Evolutionary conservation across 2,797 vertebrate species (phyloP), one percentile per base, ranked within the genome.

Genomic region (Pteronotus mesoamericanus): DNA sequence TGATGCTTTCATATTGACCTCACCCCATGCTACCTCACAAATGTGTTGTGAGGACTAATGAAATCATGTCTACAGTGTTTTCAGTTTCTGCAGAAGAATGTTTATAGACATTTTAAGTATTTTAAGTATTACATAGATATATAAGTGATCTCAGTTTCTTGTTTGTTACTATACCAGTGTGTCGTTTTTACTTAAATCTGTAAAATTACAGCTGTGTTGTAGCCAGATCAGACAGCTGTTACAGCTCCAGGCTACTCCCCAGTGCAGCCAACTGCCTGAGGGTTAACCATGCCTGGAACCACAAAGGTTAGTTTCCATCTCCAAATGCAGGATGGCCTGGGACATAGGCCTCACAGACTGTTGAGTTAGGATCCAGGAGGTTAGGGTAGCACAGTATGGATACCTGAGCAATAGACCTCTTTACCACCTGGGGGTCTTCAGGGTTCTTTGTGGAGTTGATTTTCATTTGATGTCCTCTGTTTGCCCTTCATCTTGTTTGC

Each of bases 21-120:
- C 61, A 42, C 71, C 66, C 86, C 59, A 12, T 22, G 19, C 92
- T 89, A 95, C 95, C 95, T 96, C 96, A 94, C 95, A 95, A 44
- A 87, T n/a, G 32, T 89, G 55, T 88, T 83, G 78, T 97, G 95
- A 97, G 96, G 92, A 94, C 51, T 75, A 37, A 87, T 82, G 51
- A 95, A 95, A 84, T 88, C 34, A 46, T 39, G 75, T 96, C 83
- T 84, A 82, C 89, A 77, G 83, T 96, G 75, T 94, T 96, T 97
- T 96, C 72, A 79, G 59, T 97, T 95, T 91, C 94, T 75, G 83
- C 79, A 87, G 86, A 91, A 74, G 94, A 92, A 7, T 94, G 89
- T 84, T 94, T 96, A 95, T 75, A 86, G 88, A 72, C n/a, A 71
- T 85, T 95, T 89, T 53, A 68, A 96, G 80, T 90, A 96, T 95